A percentile compares a stretch with the other conserved stretches of the same genome.
These are phyloP conservation scores for Leptopilina syphax DNA, from an alignment of 2,888 invertebrate species.

Conservation along the genomic window DNA sequence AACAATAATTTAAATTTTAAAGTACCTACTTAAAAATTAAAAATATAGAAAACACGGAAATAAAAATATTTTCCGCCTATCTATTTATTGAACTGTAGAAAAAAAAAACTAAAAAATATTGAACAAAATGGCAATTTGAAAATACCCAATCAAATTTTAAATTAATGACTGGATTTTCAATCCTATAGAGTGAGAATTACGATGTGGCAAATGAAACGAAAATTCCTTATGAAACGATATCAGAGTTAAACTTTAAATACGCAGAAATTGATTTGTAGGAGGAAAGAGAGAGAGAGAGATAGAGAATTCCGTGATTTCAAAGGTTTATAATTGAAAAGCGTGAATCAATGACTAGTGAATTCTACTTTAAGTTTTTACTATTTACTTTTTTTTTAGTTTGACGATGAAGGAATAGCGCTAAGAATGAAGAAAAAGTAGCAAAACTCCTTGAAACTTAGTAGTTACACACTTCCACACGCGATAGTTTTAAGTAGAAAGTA, in stretches of 20 bases:
- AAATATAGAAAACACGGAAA: too few relatives aligned
- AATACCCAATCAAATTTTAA: too few relatives aligned
- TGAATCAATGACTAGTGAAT: conserved; percentile 34
- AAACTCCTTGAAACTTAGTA: conserved; percentile 34
- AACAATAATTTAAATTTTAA: too few relatives aligned
- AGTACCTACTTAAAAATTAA: too few relatives aligned
- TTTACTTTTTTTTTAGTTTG: background rate
- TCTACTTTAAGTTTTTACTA: conserved; percentile 11
- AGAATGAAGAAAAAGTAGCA: conserved; percentile 24
- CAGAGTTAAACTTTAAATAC: conserved; percentile 14
- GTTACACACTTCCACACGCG: conserved; percentile 44
- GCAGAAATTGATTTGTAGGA: conserved; percentile 18
- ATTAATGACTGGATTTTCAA: too few relatives aligned
- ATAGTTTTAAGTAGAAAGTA: conserved; percentile 53
- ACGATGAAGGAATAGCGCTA: conserved; percentile 24
- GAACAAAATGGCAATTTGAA: too few relatives aligned
- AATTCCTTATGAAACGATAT: conserved; percentile 14
- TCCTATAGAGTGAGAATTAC: too few relatives aligned
- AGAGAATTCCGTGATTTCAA: background rate
- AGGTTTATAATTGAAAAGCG: conserved; percentile 31
- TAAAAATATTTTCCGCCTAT: too few relatives aligned
- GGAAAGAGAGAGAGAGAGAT: background rate
- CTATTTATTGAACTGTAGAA: too few relatives aligned
- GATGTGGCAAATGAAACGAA: conserved; percentile 3
- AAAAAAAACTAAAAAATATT: too few relatives aligned